Evolutionary conservation across 2,888 invertebrate species (phyloP).

Genomic region (Congeria kusceri): DNA sequence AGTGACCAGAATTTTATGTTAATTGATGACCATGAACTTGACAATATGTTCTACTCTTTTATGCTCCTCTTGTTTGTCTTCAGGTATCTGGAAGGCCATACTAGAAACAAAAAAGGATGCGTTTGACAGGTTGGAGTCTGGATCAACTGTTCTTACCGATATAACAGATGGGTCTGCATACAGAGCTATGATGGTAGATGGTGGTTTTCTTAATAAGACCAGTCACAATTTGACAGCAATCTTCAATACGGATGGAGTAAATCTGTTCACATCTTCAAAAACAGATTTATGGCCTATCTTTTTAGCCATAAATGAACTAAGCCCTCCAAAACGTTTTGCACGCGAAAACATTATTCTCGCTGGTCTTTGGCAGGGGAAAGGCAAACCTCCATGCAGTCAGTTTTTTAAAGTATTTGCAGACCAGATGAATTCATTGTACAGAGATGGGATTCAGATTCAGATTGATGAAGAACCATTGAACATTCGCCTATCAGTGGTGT

Average conservation of each 20-base stretch:
- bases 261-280: constrained; percentile 39
- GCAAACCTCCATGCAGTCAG: constrained; percentile 42
- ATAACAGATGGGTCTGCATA: constrained; percentile 39
- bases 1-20: too few species aligned
- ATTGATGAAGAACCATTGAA: constrained; percentile 17
- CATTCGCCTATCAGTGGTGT: constrained; percentile 40
- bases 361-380: constrained; percentile 58
- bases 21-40: too few species aligned
- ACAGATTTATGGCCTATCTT: constrained; percentile 57
- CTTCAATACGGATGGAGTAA: constrained; percentile 48
- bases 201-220: constrained; percentile 5
- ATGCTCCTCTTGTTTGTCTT: constrained; percentile 12
- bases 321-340: constrained; percentile 31
- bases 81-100: constrained; percentile 32
- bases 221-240: constrained; percentile 29
- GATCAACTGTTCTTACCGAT: constrained; percentile 23
- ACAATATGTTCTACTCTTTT: too few species aligned
- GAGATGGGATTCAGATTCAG: constrained; percentile 44
- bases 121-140: neutral
- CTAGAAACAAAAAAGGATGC: constrained; percentile 3
- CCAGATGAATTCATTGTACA: constrained; percentile 29
- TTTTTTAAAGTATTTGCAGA: constrained; percentile 31
- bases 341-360: constrained; percentile 44
- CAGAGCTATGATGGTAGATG: constrained; percentile 10
- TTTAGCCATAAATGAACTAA: constrained; percentile 49